A percentile compares a stretch with the other conserved stretches of the same genome.
Conservation (phyloP, 2,113 vertebrate species). For the Chloebia gouldiae region DNA sequence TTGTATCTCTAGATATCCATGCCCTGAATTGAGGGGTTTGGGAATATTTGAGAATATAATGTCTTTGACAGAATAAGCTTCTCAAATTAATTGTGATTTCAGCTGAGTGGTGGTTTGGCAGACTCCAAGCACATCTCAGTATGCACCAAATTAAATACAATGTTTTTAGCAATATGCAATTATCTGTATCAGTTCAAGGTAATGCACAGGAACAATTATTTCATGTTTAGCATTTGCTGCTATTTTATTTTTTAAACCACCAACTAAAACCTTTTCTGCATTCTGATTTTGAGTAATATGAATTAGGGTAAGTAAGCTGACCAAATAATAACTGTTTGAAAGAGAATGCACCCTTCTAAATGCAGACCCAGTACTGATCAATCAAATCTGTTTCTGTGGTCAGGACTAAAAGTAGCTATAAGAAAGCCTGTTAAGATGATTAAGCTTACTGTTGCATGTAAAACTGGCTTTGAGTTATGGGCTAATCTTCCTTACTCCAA, state of each 20-base stretch:
- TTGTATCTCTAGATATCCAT: not conserved
- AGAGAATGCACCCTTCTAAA: not conserved
- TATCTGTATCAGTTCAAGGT: not conserved
- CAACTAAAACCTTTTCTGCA: not conserved
- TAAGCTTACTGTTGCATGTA: not conserved
- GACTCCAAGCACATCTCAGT: not conserved
- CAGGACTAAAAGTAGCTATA: not conserved
- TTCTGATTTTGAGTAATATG: not conserved
- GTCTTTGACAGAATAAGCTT: not conserved
- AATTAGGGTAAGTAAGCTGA: not conserved
- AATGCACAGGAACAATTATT: not conserved
- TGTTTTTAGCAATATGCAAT: not conserved
- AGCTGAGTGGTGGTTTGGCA: not conserved
- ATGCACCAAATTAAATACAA: not conserved
- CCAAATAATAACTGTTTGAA: not conserved
- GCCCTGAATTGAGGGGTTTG: not conserved
- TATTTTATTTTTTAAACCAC: not conserved
- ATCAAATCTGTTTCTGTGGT: not conserved
- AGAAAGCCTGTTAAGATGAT: not conserved
- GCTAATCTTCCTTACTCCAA: not conserved
- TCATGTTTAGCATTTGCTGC: not conserved
- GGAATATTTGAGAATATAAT: not conserved
- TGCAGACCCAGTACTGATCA: not conserved
- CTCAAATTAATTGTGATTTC: not conserved
- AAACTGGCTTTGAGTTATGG: not conserved